A percentile compares a stretch with the other conserved stretches of the same genome.
Evolutionary conservation across 2,888 invertebrate genomes (phyloP).

Genomic region (Heliconius charithonia): DNA sequence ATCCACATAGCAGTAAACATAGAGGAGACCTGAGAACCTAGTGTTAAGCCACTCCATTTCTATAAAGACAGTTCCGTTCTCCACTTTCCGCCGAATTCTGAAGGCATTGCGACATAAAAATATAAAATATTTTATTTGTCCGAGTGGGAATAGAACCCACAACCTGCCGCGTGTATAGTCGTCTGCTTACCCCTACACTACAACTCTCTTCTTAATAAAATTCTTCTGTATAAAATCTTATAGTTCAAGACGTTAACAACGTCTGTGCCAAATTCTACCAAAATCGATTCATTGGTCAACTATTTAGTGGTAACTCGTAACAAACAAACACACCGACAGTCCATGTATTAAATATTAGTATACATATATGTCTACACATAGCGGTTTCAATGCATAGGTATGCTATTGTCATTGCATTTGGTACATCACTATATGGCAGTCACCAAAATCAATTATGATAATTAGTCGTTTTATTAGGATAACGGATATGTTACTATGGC

Average conservation of each 20-base stretch:
- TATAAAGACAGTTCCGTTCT: background rate
- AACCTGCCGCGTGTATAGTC: background rate
- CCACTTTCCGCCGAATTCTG: background rate
- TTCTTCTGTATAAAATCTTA: too few relatives aligned
- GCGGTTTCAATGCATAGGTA: conserved; percentile 2
- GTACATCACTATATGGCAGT: conserved; percentile 9
- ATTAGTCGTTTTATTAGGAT: conserved; percentile 11
- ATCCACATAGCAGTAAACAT: background rate
- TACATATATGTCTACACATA: background rate
- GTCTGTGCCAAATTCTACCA: background rate
- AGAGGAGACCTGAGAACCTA: background rate
- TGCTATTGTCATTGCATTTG: conserved; percentile 19
- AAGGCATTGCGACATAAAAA: background rate
- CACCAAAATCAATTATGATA: conserved; percentile 27
- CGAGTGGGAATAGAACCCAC: background rate
- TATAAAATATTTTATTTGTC: too few relatives aligned
- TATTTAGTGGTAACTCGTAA: background rate
- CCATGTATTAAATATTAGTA: background rate
- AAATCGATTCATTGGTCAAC: background rate
- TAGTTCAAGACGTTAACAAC: too few relatives aligned
- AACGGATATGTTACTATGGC: conserved; percentile 17
- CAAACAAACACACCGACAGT: conserved; percentile 2
- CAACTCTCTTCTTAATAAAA: too few relatives aligned
- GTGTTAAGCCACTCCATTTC: too few relatives aligned
- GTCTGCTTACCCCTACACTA: too few relatives aligned